phyloP scores from a whole-genome alignment of 2,888 invertebrate genomes.

The Hyalella azteca region DNA sequence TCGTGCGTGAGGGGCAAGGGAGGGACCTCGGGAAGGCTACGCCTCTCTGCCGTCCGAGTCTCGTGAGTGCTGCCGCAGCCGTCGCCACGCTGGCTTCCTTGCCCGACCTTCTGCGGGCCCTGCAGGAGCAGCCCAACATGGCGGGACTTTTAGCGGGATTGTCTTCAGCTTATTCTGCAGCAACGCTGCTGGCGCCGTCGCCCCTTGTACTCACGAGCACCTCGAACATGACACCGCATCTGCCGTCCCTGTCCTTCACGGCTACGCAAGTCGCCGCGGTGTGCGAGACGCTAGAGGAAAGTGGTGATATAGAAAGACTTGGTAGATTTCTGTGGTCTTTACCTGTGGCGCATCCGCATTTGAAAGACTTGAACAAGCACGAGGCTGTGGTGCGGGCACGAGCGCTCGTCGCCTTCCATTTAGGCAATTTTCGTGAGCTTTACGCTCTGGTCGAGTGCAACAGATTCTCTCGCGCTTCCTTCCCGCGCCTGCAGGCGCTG shows the following conservation, averaged over 20 bases:
- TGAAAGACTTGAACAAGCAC: slow-evolving; percentile 76
- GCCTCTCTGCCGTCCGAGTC: slow-evolving; percentile 29
- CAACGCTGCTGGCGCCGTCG: slow-evolving; percentile 44
- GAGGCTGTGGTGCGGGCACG: slow-evolving; percentile 84
- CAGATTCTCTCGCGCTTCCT: slow-evolving; percentile 86
- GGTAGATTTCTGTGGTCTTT: slow-evolving; percentile 88
- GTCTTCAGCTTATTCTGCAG: slow-evolving; percentile 50
- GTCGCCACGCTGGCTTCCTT: slow-evolving; percentile 57
- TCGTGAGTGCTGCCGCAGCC: slow-evolving; percentile 47
- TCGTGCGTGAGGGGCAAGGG: slow-evolving; percentile 37
- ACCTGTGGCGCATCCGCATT: slow-evolving; percentile 88
- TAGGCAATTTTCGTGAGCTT: slow-evolving; percentile 85
- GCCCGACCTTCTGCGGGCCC: slow-evolving; percentile 57
- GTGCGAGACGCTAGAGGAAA: slow-evolving; percentile 94
- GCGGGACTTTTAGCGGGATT: slow-evolving; percentile 53
- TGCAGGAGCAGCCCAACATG: slow-evolving; percentile 59
- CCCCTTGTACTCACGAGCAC: slow-evolving; percentile 43
- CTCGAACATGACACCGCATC: slow-evolving; percentile 60
- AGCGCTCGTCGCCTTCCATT: slow-evolving; percentile 88
- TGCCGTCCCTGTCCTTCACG: slow-evolving; percentile 83
- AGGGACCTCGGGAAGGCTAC: slow-evolving; percentile 43
- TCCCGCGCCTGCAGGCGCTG: slow-evolving; percentile 86
- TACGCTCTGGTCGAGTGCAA: slow-evolving; percentile 88
- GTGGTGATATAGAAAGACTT: slow-evolving; percentile 86
- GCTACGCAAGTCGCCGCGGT: slow-evolving; percentile 85